Base-by-base conservation (phyloP, 2,113 vertebrate species). In the Solea senegalensis region DNA sequence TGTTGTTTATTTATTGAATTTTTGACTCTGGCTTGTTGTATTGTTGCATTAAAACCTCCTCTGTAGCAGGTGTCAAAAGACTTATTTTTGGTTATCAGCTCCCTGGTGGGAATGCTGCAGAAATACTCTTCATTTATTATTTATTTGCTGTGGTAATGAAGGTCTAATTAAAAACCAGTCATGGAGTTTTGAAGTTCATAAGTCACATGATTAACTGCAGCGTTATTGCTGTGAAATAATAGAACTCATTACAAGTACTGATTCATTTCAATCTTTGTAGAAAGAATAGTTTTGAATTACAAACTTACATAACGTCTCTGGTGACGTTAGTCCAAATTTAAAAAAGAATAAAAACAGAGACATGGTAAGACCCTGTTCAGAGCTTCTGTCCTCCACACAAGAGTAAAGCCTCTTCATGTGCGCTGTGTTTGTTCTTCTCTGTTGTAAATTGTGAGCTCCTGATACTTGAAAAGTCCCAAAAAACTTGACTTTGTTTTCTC, bases 201-300 rank as follows among this genome's bases (percentile, higher is more conserved):
- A 78, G 77, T 84, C 77, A 79, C 46, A 58, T n/a, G 39, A 57
- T 70, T 51, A 74, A 66, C 76, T 39, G 62, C 53, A 3, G 61
- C 72, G 15, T 74, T 83, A 76, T 69, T 80, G 60, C 80, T 16
- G 39, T 83, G 77, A 85, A 86, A 85, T 87, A 86, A 86, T 78
- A 83, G 48, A 82, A 76, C 77, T 86, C 80, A 86, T 87, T 90
- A 90, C 82, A 85, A 78, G 77, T 87, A 85, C 85, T 85, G 65
- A 81, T 78, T 84, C 76, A 81, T 34, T 34, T 34, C 34, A 34
- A 6, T 34, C 34, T 34, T 34, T 74, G 49, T 82, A n/a, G n/a
- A 78, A 84, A 80, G 69, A 34, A 34, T 54, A 15, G 69, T 85
- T 82, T 21, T 81, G 69, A 79, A 86, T 75, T 78, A 26, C 74